These are phyloP conservation scores for Hypomecis atomaria DNA, from an alignment of 2,888 invertebrate genomes.

Conservation along the genomic window DNA sequence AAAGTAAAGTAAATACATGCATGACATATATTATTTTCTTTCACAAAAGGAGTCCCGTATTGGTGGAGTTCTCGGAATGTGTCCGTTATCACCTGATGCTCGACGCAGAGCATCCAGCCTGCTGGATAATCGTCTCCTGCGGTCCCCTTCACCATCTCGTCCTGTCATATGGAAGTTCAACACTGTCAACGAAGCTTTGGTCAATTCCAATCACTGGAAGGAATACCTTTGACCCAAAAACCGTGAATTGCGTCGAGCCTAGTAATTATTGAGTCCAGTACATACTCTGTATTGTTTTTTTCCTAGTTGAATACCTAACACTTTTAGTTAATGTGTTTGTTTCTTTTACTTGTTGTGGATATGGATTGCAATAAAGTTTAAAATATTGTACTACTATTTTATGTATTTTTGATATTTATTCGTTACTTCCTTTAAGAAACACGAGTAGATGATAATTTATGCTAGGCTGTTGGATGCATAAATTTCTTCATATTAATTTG, in stretches of 20 bases:
- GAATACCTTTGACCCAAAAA: slow-evolving; percentile 56
- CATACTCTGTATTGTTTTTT: background rate
- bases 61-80: slow-evolving; percentile 55
- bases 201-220: slow-evolving; percentile 70
- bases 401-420: background rate
- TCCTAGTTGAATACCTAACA: background rate
- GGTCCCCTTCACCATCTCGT: slow-evolving; percentile 59
- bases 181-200: slow-evolving; percentile 72
- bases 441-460: background rate
- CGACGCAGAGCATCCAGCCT: slow-evolving; percentile 67
- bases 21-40: slow-evolving; percentile 9
- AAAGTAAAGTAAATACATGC: too few relatives aligned
- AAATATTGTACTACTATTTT: slow-evolving; percentile 3
- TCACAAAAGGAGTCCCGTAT: slow-evolving; percentile 54
- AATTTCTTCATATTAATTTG: slow-evolving; percentile 28
- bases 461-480: background rate
- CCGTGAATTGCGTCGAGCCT: slow-evolving; percentile 9
- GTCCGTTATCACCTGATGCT: slow-evolving; percentile 67
- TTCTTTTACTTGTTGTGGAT: background rate
- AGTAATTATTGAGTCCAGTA: slow-evolving; percentile 1
- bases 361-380: slow-evolving; percentile 13
- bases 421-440: slow-evolving; percentile 5
- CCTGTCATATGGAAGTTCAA: slow-evolving; percentile 72
- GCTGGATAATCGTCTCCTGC: slow-evolving; percentile 59
- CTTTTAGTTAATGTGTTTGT: slow-evolving; percentile 5